A percentile compares a stretch with the other conserved stretches of the same genome.
phyloP scores from a whole-genome alignment of 2,797 vertebrate species.

The Chelon labrosus region DNA sequence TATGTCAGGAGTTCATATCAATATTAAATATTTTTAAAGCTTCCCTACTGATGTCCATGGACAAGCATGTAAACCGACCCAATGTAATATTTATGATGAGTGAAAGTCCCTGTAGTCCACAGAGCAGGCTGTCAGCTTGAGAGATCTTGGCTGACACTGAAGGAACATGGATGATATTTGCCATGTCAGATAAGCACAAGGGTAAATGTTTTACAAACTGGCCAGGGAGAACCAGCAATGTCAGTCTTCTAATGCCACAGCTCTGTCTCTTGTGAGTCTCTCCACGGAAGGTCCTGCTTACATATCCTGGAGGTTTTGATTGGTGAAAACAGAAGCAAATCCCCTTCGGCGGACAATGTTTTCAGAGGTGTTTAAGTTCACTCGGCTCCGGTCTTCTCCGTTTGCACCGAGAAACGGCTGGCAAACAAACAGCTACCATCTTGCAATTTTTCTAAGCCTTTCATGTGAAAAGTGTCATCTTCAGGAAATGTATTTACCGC shows the following conservation, averaged over 20 bases:
- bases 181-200: slow-evolving; percentile 73
- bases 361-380: slow-evolving; percentile 30
- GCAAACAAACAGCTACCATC: neutral
- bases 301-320: slow-evolving; percentile 8
- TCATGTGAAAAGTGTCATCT: slow-evolving; percentile 26
- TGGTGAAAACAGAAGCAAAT: neutral
- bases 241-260: slow-evolving; percentile 33
- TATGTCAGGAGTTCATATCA: slow-evolving; percentile 17
- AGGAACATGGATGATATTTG: slow-evolving; percentile 76
- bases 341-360: slow-evolving; percentile 6
- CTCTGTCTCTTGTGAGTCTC: neutral
- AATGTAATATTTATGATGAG: slow-evolving; percentile 78
- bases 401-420: neutral
- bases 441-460: neutral
- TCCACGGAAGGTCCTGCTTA: neutral
- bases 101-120: slow-evolving; percentile 67
- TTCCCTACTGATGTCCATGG: slow-evolving; percentile 40
- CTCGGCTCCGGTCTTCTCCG: neutral
- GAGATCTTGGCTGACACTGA: slow-evolving; percentile 75
- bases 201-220: slow-evolving; percentile 81
- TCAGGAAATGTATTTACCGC: slow-evolving; percentile 42
- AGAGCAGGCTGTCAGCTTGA: slow-evolving; percentile 71
- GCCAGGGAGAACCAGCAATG: slow-evolving; percentile 57
- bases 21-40: slow-evolving; percentile 10
- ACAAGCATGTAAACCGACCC: slow-evolving; percentile 63